A percentile compares a stretch with the other conserved stretches of the same genome.
Conservation (phyloP, 2,888 invertebrate species). For the Petrolisthes manimaculis region DNA sequence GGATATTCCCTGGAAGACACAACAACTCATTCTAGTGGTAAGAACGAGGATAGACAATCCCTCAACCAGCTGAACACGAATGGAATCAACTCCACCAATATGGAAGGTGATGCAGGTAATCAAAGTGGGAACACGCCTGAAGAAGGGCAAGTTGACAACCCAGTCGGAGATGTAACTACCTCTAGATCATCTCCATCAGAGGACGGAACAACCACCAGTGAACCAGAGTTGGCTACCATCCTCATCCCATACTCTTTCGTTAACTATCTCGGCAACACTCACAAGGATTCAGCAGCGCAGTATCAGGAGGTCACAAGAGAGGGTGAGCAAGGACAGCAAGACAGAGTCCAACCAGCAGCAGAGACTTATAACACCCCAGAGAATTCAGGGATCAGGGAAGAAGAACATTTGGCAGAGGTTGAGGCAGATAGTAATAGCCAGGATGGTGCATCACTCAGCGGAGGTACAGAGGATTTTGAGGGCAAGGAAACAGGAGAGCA, state of each 20-base stretch:
- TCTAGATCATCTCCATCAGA: background rate
- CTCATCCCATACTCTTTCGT: constrained; percentile 49
- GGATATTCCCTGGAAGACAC: too few species aligned
- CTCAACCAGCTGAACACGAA: too few species aligned
- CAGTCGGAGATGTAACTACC: background rate
- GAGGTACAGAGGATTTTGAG: background rate
- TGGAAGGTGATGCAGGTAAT: too few species aligned
- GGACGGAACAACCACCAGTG: background rate
- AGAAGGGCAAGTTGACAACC: background rate
- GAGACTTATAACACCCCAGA: background rate
- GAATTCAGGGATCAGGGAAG: background rate
- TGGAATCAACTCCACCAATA: too few species aligned
- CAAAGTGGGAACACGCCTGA: too few species aligned
- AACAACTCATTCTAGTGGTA: too few species aligned
- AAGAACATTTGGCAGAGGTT: background rate
- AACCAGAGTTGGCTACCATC: constrained; percentile 42
- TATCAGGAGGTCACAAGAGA: background rate
- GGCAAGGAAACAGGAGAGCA: background rate
- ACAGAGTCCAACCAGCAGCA: background rate
- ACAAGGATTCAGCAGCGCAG: background rate
- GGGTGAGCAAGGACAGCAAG: background rate
- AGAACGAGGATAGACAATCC: too few species aligned
- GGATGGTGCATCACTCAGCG: background rate
- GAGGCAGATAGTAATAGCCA: background rate
- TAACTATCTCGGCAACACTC: constrained; percentile 16